phyloP scores from a whole-genome alignment of 2,113 vertebrate species.

The Tetrao urogallus region DNA sequence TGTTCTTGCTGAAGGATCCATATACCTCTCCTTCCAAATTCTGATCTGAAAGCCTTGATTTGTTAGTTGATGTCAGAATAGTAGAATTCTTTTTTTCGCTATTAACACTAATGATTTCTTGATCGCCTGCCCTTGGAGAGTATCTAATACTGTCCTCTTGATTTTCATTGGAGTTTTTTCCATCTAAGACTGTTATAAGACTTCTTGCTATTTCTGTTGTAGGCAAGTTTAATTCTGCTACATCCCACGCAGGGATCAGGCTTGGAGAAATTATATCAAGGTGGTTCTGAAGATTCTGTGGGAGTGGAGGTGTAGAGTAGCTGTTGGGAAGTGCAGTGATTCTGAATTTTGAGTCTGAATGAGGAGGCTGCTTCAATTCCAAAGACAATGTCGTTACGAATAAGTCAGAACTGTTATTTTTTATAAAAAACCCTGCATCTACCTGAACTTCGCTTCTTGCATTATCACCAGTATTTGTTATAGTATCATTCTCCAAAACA shows the following conservation, averaged over 20 bases:
- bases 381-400: constrained; percentile 8
- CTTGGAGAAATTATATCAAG: constrained; percentile 15
- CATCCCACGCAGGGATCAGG: neutral
- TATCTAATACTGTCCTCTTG: neutral
- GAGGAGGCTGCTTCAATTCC: constrained; percentile 27
- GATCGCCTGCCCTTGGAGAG: neutral
- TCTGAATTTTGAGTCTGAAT: neutral
- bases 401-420: neutral
- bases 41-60: neutral
- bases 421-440: neutral
- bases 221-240: neutral
- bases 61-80: neutral
- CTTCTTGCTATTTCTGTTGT: neutral
- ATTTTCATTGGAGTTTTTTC: neutral
- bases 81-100: neutral
- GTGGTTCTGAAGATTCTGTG: constrained; percentile 11
- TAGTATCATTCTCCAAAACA: neutral
- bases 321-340: neutral
- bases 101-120: neutral
- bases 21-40: neutral
- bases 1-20: neutral
- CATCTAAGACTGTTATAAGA: neutral
- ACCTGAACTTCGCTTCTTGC: neutral
- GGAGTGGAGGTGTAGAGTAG: constrained; percentile 31
- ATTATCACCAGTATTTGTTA: neutral